Conservation (phyloP, 2,888 invertebrate species). For the Drosophila kuntzei region DNA sequence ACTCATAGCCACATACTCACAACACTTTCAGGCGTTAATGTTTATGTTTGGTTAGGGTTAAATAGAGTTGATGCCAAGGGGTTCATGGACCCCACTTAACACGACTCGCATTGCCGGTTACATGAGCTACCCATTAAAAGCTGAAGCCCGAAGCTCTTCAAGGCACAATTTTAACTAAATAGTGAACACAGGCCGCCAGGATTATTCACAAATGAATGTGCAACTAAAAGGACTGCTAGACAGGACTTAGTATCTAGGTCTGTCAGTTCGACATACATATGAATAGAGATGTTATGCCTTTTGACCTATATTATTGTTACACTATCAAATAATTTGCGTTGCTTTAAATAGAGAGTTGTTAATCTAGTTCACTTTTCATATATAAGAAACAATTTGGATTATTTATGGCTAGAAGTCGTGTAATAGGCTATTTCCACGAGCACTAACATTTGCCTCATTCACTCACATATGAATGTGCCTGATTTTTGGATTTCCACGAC, state of each 20-base stretch:
- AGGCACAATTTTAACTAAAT: constrained; percentile 53
- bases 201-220: constrained; percentile 46
- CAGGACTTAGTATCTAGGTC: background rate
- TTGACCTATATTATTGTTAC: constrained; percentile 18
- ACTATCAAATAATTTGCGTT: constrained; percentile 36
- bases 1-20: constrained; percentile 19
- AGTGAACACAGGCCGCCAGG: constrained; percentile 47
- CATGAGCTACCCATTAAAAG: constrained; percentile 55
- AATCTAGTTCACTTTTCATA: constrained; percentile 12
- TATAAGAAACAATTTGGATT: constrained; percentile 34
- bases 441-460: no score
- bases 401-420: constrained; percentile 38
- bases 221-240: constrained; percentile 38
- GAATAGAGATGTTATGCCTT: background rate
- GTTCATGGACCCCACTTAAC: constrained; percentile 75
- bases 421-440: no score
- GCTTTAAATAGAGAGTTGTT: background rate
- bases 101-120: constrained; percentile 43
- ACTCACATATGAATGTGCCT: no score
- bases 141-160: constrained; percentile 34
- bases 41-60: constrained; percentile 43
- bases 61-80: constrained; percentile 26
- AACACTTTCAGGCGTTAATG: constrained; percentile 68
- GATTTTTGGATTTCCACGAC: no score
- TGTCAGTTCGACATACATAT: background rate